These are phyloP conservation scores for Pangasius mekongensis DNA, from an alignment of 2,797 vertebrate species.

Conservation along the genomic window DNA sequence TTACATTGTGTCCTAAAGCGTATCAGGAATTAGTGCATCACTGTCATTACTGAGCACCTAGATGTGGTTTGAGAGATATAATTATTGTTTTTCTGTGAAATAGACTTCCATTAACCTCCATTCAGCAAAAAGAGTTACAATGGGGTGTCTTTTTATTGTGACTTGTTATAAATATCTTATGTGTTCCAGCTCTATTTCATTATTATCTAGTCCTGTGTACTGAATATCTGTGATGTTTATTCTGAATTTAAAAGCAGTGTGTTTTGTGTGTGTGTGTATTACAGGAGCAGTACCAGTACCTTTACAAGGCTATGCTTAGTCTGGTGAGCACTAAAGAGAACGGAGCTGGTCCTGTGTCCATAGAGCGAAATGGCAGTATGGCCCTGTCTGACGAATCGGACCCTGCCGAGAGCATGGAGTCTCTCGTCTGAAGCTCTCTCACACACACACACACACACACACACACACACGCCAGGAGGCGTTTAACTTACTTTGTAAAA, in stretches of 20 bases:
- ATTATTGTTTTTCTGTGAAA: neutral
- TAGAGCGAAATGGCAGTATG: conserved; percentile 87
- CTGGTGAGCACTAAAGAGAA: conserved; percentile 89
- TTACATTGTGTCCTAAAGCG: neutral
- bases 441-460: conserved; percentile 54
- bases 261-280: conserved; percentile 32
- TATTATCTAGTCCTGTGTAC: neutral
- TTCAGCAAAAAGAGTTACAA: neutral
- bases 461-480: conserved; percentile 68
- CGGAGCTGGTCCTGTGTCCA: conserved; percentile 76
- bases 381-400: conserved; percentile 84
- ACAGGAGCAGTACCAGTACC: conserved; percentile 94
- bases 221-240: neutral
- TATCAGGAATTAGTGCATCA: neutral
- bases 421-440: conserved; percentile 81
- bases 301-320: conserved; percentile 94
- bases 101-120: neutral
- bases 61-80: neutral
- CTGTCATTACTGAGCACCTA: neutral
- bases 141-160: neutral
- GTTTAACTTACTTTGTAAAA: conserved; percentile 86
- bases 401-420: conserved; percentile 91
- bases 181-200: neutral
- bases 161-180: neutral
- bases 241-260: neutral